phyloP scores from a whole-genome alignment of 2,888 invertebrate species.

The Drosophila basisetae region DNA sequence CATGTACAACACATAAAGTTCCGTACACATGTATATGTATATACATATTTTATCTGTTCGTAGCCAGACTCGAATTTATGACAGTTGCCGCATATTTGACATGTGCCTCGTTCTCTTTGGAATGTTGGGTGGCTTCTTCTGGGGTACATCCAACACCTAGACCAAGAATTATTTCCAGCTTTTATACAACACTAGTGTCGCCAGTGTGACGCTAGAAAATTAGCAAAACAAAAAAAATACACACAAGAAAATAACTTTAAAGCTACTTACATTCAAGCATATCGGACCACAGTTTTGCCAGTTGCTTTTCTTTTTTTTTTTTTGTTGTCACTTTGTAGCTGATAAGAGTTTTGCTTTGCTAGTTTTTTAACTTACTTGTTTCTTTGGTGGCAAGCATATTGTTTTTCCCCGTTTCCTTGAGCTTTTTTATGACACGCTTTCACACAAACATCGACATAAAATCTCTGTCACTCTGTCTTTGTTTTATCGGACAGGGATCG shows the following conservation, averaged over 20 bases:
- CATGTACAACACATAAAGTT: constrained; percentile 17
- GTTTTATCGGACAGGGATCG: constrained; percentile 48
- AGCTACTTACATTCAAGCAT: constrained; percentile 53
- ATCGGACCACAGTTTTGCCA: constrained; percentile 56
- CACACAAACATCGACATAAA: constrained; percentile 74
- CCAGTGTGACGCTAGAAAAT: constrained; percentile 66
- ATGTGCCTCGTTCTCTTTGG: constrained; percentile 27
- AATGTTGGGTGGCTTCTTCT: constrained; percentile 11
- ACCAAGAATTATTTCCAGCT: constrained; percentile 48
- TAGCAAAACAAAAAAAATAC: constrained; percentile 18
- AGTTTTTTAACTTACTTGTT: constrained; percentile 67
- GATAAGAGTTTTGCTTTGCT: constrained; percentile 77
- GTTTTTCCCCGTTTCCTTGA: constrained; percentile 50
- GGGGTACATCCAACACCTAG: constrained; percentile 64
- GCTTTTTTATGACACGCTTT: constrained; percentile 67
- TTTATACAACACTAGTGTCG: constrained; percentile 57
- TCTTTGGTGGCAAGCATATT: constrained; percentile 56
- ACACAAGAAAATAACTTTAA: constrained; percentile 54
- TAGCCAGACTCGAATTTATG: constrained; percentile 73
- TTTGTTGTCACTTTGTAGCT: constrained; percentile 65
- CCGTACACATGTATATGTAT: constrained; percentile 13
- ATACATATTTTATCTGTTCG: constrained; percentile 61
- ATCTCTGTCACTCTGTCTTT: constrained; percentile 59
- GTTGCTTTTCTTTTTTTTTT: constrained; percentile 31
- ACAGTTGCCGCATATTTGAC: constrained; percentile 68